Evolutionary conservation across 2,888 invertebrate species (phyloP).

Genomic region (Chymomyza fuscimana): DNA sequence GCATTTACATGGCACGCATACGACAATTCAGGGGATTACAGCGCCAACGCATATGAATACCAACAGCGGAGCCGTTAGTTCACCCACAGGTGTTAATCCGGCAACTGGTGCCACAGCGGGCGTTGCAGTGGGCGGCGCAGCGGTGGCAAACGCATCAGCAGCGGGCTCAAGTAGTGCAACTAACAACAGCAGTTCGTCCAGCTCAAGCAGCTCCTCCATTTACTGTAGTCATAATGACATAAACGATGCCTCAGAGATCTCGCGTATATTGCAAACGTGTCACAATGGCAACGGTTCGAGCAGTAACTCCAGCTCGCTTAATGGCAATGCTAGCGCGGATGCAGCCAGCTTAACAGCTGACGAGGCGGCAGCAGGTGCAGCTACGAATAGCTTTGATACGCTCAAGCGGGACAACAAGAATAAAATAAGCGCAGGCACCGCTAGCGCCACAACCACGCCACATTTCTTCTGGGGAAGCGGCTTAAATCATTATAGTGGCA

Average conservation of each 20-base stretch:
- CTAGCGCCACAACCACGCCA: slow-evolving; percentile 41
- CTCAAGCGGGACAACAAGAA: slow-evolving; percentile 60
- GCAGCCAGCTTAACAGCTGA: slow-evolving; percentile 33
- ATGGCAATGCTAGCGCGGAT: slow-evolving; percentile 43
- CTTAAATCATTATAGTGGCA: slow-evolving; percentile 41
- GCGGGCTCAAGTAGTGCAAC: slow-evolving; percentile 12
- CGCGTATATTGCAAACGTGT: slow-evolving; percentile 79
- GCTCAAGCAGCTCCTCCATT: neutral
- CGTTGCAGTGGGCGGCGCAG: slow-evolving; percentile 15
- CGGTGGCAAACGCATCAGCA: neutral
- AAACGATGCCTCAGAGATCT: slow-evolving; percentile 79
- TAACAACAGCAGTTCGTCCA: slow-evolving; percentile 6
- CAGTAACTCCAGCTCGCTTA: slow-evolving; percentile 31
- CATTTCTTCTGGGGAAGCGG: slow-evolving; percentile 57
- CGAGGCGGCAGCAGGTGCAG: slow-evolving; percentile 36
- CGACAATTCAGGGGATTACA: neutral
- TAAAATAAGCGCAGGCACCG: slow-evolving; percentile 9
- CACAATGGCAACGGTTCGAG: slow-evolving; percentile 77
- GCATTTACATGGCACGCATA: neutral
- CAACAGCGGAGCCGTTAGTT: slow-evolving; percentile 14
- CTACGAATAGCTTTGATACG: slow-evolving; percentile 63
- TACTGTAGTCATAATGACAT: slow-evolving; percentile 74
- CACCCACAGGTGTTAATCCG: slow-evolving; percentile 12
- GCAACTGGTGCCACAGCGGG: slow-evolving; percentile 11
- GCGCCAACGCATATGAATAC: slow-evolving; percentile 3